Evolutionary conservation across 2,888 invertebrate species (phyloP), one percentile per base, ranked within the genome.

Genomic region (Drosophila setosimentum): DNA sequence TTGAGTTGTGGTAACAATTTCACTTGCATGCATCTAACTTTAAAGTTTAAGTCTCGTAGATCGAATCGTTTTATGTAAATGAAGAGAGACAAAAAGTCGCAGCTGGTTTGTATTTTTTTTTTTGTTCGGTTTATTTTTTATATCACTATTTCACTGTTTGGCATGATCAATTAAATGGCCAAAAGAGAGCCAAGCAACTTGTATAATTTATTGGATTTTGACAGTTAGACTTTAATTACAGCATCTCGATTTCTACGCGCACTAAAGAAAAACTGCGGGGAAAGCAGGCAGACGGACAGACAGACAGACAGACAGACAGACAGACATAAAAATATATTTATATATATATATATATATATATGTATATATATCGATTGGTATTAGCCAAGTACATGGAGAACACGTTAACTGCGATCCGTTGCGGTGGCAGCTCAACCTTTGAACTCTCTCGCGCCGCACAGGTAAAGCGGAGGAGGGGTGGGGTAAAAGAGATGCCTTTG

Each of bases 201-300:
- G 79, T 48, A 80, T 78, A 76, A 71, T 72, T 78, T 80, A 78
- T 68, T 69, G 60, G 70, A 73, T 59, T 87, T 84, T 78, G 84
- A 89, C 89, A 84, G 89, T 89, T 81, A 55, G 80, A 77, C 70
- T 85, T 85, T 85, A 87, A 89, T 85, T 85, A 84, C 89, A 76
- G 76, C 87, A 81, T 86, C 35, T 54, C 54, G 53, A 27, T 37
- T 83, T 87, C 80, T 45, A 45, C 21, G 45, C 45, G 45, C 45
- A 45, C 21, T 24, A 45, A 45, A 45, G 45, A 45, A 24, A 24
- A 45, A 45, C 21, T 10, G n/a, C 27, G 67, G 78, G 78, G 78
- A 76, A 76, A 76, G 76, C 51, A 29, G 29, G 5, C 42, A 42
- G 21, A 2, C 7, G 8, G 3, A 4, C 11, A n/a, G 1, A 11